Percentiles rank a stretch among this genome's conserved stretches.
These are phyloP conservation scores for Hemistola chrysoprasaria DNA, from an alignment of 2,888 invertebrate genomes.

Conservation along the genomic window DNA sequence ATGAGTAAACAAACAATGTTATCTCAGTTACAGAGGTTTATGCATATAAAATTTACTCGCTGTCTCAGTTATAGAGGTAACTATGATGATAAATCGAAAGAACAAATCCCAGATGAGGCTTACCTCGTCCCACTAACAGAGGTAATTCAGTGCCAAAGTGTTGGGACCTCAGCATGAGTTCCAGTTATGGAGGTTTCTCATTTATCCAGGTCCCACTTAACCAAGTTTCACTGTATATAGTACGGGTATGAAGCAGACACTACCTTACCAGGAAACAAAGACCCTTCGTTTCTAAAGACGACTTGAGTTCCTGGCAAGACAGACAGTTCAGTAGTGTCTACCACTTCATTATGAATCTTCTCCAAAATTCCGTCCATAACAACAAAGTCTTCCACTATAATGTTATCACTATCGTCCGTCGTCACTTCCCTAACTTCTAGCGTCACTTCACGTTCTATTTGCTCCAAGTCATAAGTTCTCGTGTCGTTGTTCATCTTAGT, in stretches of 20 bases:
- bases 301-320: conserved; percentile 8
- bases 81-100: too few relatives aligned
- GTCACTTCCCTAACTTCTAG: conserved; percentile 2
- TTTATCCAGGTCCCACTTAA: too few relatives aligned
- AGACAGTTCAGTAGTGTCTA: conserved; percentile 6
- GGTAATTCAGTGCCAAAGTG: too few relatives aligned
- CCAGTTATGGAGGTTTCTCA: too few relatives aligned
- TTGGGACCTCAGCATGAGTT: too few relatives aligned
- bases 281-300: conserved; percentile 7
- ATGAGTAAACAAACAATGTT: too few relatives aligned
- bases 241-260: conserved; percentile 6
- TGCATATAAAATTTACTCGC: too few relatives aligned
- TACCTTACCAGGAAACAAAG: conserved; percentile 7
- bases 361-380: conserved; percentile 8
- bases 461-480: conserved; percentile 6
- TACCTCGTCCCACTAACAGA: too few relatives aligned
- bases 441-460: conserved; percentile 4
- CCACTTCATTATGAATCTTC: conserved; percentile 2
- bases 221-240: too few relatives aligned
- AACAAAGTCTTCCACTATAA: conserved; percentile 7
- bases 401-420: conserved; percentile 3
- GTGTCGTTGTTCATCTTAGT: conserved; percentile 3
- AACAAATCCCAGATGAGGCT: too few relatives aligned
- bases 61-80: too few relatives aligned
- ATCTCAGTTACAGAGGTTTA: too few relatives aligned